Evolutionary conservation across 2,113 vertebrate species (phyloP), one percentile per base, ranked within the genome.

Genomic region (Tenrec ecaudatus): DNA sequence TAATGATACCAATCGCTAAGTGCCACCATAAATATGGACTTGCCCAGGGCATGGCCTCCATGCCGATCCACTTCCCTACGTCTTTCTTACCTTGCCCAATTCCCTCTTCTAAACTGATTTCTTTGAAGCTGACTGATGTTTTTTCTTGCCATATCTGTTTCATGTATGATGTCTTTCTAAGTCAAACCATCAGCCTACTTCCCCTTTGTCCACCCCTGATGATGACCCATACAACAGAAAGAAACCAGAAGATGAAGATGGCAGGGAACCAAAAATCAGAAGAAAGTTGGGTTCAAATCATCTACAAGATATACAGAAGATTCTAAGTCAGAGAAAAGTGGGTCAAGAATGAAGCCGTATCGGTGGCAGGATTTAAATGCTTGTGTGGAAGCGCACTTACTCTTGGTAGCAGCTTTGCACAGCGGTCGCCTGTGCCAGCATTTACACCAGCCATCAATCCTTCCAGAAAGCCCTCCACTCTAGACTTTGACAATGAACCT

Each of bases 121-220:
- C 86, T 57, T 17, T 94, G 19, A 90, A 92, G 19, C 12, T 87
- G 78, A 95, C 77, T n/a, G 31, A 19, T 43, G 88, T 71, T 83
- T 40, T 40, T 92, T 76, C 83, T 92, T 87, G 20, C 5, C 16
- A 86, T 89, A 89, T 86, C 31, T 83, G 80, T 3, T 43, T 14
- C 43, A 58, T 29, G 69, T 2, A 79, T 8, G 1, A 0, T 40
- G 88, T 75, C 89, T 92, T 47, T 95, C 80, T 71, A 11, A 43
- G 43, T 86, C 22, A 62, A 92, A 82, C 69, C 82, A 68, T 47
- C 58, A 57, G 77, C 10, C 14, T 40, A 75, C n/a, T 86, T 78
- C 90, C 53, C 40, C n/a, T 78, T 58, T 79, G 76, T 33, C 68
- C 25, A 77, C 25, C 2, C 10, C 33, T 91, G 6, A 62, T 16